Base-by-base conservation (phyloP, 1,140 invertebrate species). In the Drosophila lacertosa region DNA sequence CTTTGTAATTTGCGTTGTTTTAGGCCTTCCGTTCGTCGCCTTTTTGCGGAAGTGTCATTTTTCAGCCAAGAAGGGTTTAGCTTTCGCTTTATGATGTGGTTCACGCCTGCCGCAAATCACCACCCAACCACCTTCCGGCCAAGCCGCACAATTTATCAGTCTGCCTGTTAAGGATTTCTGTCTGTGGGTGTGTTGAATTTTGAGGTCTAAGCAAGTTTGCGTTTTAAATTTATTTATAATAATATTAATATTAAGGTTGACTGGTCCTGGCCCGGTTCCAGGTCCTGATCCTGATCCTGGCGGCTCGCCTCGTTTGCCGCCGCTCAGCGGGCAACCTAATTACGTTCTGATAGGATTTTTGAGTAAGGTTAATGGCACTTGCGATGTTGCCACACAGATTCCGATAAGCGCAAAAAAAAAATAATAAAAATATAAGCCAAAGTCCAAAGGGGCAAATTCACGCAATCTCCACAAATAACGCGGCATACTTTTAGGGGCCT, bases 1-100 rank as follows among this genome's bases (percentile, higher is more conserved):
- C 77, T 65, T 64, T 81, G 74, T 88, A 88, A 86, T 88, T 88
- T 88, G 70, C 65, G 75, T 86, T 86, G 81, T 86, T 86, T 88
- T 86, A 84, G 75, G 74, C 68, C 64, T 59, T 65, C 42, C 53
- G 42, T 71, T 66, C 42, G 32, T 70, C 73, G 65, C 59, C 63
- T 78, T 76, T 75, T 48, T 51, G 69, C 75, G 82, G 82, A 88
- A 88, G 82, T 88, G 82, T 88, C 82, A 80, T 89, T 88, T 89
- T 83, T 82, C 83, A 82, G 35, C 67, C 60, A 71, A 82, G 88
- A 75, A 89, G 78, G 83, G 83, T 75, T 82, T 72, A 77, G 81
- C 74, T 75, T 82, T 74, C 68, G 74, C 65, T 75, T 88, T 74
- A 75, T 59, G 74, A 78, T 75, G 77, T 62, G 47, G 67, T 70